Evolutionary conservation across 2,797 vertebrate species (phyloP).

Genomic region (Microcaecilia unicolor): DNA sequence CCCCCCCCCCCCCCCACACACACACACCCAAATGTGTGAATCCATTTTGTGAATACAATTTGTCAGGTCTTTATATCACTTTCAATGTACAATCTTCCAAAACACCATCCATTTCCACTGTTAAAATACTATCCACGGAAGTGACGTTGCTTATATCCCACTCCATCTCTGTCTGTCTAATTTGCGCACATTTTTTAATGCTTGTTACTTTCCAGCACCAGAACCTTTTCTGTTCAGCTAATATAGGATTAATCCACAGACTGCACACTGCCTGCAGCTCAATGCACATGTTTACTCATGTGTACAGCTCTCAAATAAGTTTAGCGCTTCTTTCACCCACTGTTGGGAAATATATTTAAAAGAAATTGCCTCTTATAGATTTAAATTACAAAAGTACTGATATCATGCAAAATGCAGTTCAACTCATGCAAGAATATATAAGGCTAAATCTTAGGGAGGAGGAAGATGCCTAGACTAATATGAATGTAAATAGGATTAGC

Average conservation of each 20-base stretch:
- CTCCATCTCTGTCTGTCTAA: not conserved
- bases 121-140: no score
- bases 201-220: conserved; percentile 19
- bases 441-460: conserved; percentile 80
- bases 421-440: conserved; percentile 79
- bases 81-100: no score
- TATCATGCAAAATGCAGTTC: conserved; percentile 69
- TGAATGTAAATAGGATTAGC: conserved; percentile 96
- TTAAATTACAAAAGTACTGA: conserved; percentile 80
- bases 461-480: conserved; percentile 78
- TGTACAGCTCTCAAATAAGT: conserved; percentile 75
- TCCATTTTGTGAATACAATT: no score
- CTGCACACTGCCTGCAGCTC: conserved; percentile 54
- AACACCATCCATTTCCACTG: no score
- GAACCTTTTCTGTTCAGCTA: conserved; percentile 58
- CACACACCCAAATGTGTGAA: no score
- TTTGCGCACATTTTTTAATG: conserved; percentile 3
- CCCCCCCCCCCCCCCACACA: no score
- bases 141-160: no score
- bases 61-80: no score
- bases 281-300: conserved; percentile 78
- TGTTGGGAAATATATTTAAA: conserved; percentile 65
- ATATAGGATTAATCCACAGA: conserved; percentile 77
- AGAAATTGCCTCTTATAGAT: conserved; percentile 79
- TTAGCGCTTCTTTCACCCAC: conserved; percentile 60